Conservation (phyloP, 2,113 vertebrate species). For the Arenaria interpres region DNA sequence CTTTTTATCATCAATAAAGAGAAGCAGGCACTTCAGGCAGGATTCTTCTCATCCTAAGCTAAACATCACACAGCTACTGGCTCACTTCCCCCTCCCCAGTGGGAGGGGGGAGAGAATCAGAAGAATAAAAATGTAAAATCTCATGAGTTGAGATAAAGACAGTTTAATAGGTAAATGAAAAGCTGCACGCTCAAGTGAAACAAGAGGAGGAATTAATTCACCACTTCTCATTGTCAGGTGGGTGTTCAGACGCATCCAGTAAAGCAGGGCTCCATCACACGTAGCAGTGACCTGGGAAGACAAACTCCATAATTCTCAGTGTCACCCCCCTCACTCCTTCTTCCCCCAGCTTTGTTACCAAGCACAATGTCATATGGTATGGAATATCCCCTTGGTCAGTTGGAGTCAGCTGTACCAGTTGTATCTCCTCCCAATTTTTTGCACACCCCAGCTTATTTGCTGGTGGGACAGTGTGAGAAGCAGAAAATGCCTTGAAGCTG, state of each 20-base stretch:
- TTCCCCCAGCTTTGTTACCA: not conserved
- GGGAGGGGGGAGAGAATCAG: fast-evolving
- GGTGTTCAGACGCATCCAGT: not conserved
- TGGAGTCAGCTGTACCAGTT: not conserved
- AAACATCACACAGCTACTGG: not conserved
- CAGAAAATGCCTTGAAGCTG: not conserved
- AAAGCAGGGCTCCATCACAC: not conserved
- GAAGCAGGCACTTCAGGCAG: not conserved
- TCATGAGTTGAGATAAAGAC: fast-evolving
- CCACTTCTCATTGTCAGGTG: not conserved
- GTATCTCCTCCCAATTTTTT: not conserved
- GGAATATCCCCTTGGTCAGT: not conserved
- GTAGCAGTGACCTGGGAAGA: not conserved
- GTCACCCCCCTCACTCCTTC: fast-evolving
- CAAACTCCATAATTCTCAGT: fast-evolving
- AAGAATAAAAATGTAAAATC: not conserved
- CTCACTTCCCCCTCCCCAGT: fast-evolving
- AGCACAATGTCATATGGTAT: not conserved
- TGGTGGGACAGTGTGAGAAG: not conserved
- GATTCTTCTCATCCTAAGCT: not conserved
- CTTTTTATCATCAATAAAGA: not conserved
- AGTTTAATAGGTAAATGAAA: not conserved
- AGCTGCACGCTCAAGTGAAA: fast-evolving
- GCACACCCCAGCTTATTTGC: fast-evolving
- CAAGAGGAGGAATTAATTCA: not conserved